Percentiles rank a stretch among this genome's conserved stretches.
phyloP scores from a whole-genome alignment of 2,797 vertebrate genomes.

The Coregonus ussuriensis region DNA sequence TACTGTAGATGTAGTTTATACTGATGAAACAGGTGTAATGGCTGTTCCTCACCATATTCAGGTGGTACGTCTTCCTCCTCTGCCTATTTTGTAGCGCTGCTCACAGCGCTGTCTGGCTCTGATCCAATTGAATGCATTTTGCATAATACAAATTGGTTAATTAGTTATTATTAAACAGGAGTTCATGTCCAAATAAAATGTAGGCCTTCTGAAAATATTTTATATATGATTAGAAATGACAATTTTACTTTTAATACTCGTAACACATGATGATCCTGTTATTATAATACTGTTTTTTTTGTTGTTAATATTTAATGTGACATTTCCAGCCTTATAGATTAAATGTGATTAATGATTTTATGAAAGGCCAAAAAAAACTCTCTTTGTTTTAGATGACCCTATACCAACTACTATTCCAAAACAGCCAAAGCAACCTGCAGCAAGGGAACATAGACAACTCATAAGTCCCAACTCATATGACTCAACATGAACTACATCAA shows the following conservation, averaged over 20 bases:
- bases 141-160: too few relatives aligned
- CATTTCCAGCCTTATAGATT: neutral
- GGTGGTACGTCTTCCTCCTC: too few relatives aligned
- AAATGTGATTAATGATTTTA: neutral
- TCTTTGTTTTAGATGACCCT: slow-evolving; percentile 26
- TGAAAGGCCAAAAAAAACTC: too few relatives aligned
- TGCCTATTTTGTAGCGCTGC: neutral
- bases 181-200: neutral
- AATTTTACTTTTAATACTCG: neutral
- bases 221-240: neutral
- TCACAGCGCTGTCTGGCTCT: neutral
- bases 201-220: neutral
- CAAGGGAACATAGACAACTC: too few relatives aligned
- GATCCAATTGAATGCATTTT: neutral
- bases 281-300: too few relatives aligned
- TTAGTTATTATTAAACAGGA: too few relatives aligned
- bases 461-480: too few relatives aligned
- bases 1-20: neutral
- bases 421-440: slow-evolving; percentile 21
- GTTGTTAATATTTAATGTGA: neutral
- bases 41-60: too few relatives aligned
- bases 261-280: too few relatives aligned
- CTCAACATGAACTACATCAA: too few relatives aligned
- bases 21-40: neutral
- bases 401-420: slow-evolving; percentile 21